Base-by-base conservation (phyloP, 92 coral and sea anemone species). In the Parazoanthus atlanticus region DNA sequence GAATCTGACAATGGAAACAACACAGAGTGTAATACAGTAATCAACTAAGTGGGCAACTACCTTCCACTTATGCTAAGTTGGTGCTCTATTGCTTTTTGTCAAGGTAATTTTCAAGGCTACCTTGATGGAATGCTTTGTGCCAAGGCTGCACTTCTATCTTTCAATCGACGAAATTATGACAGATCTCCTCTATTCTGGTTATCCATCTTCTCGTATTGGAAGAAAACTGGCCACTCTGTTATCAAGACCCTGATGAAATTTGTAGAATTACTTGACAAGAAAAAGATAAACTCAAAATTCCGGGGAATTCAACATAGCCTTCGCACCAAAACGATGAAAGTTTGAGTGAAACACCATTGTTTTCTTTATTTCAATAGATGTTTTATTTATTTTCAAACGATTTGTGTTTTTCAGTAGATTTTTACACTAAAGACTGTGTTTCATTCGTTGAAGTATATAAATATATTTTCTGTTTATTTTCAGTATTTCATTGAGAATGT, bases 161-260 rank as follows among this genome's bases (percentile, higher is more conserved):
- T 90, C 2, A 38, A 38, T 38, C 41, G 41, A 5, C 41, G 41
- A 2, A 2, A 38, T 38, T 38, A 38, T 38, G 41, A 2, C 41
- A 38, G 5, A 38, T 76, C 95, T 1, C 90, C 93, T 31, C 86
- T 93, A 16, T 83, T 89, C 9, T 93, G 95, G 93, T 41, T 91
- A 32, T 81, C 89, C 79, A 88, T 73, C 86, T 90, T 81, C 71
- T 71, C 46, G 23, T 88, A 90, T 82, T 90, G 95, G 92, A 17
- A 61, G 17, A 17, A 80, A 1, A 73, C 5, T 23, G 40, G 81
- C 36, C 33, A 28, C 17, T 74, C 88, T 17, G 49, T 21, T 3
- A 17, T 88, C 28, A 67, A 64, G 32, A 21, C 40, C 4, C 2
- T 38, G 41, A 38, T 5, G 41, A 38, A 38, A 38, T 38, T 38